Percentiles rank a stretch among this genome's conserved stretches.
Conservation (phyloP, 2,888 invertebrate species). For the Sminthurides aquaticus region DNA sequence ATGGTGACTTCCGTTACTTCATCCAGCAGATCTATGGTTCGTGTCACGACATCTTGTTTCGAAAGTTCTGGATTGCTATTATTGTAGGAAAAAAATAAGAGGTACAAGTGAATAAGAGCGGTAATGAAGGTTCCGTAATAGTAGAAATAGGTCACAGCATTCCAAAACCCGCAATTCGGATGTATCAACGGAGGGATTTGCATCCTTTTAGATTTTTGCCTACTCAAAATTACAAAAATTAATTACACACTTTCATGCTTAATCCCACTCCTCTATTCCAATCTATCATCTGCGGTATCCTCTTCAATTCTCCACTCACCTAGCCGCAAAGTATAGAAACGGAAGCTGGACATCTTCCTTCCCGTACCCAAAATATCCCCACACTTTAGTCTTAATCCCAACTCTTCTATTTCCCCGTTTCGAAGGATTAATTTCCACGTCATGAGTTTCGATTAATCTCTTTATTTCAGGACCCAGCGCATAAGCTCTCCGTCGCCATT, state of each 20-base stretch:
- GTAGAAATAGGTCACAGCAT: not conserved
- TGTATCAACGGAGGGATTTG: slow-evolving; percentile 27
- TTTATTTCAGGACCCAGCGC: slow-evolving; percentile 4
- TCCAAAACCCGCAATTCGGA: slow-evolving; percentile 31
- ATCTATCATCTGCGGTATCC: too few relatives aligned
- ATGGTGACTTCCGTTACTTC: slow-evolving; percentile 14
- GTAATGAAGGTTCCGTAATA: not conserved
- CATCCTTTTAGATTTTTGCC: not conserved
- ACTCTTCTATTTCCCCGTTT: not conserved
- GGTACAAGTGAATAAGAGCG: not conserved
- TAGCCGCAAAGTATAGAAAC: slow-evolving; percentile 27
- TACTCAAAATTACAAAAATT: not conserved
- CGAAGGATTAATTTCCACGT: not conserved
- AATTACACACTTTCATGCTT: too few relatives aligned
- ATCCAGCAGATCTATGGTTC: not conserved
- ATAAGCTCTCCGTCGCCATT: slow-evolving; percentile 6
- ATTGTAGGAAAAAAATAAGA: not conserved
- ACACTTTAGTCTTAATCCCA: not conserved
- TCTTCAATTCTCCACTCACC: slow-evolving; percentile 10
- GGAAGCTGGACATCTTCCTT: slow-evolving; percentile 29
- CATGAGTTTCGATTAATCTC: not conserved
- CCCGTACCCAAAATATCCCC: slow-evolving; percentile 9
- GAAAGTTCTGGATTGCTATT: not conserved
- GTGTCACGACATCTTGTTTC: not conserved
- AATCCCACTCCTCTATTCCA: too few relatives aligned